Base-by-base conservation (phyloP, 1,140 invertebrate genomes). In the Halesus radiatus region DNA sequence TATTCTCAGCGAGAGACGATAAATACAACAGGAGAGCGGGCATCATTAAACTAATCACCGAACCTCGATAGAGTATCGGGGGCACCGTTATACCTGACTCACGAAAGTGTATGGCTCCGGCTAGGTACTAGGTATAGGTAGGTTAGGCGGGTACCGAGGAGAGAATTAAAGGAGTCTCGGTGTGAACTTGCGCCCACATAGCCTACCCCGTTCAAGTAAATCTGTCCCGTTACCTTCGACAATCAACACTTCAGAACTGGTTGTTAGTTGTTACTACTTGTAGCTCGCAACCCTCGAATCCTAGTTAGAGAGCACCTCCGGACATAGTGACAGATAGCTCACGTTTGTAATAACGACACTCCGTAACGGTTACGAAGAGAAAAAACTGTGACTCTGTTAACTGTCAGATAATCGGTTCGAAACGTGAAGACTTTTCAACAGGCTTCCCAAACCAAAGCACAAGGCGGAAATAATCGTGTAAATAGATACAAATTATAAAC, bases 381-480 rank as follows among this genome's bases (percentile, higher is more conserved):
- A 70, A 70, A 70, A 70, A 70, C 37, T 45, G 66, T 70, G 32
- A 70, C 66, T 29, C 26, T 50, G 32, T 0, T 70, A 52, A 70
- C 66, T 70, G 66, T 66, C 62, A 70, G 66, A 50, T 70, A 70
- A 70, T 70, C 66, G 32, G 66, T 70, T 23, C n/a, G 66, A 45
- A 66, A 50, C 7, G 66, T 50, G 66, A 22, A 70, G 66, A 20
- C n/a, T 20, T 70, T 70, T 70, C 22, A 45, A 50, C 16, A 52
- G 32, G 66, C 18, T 32, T 50, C 66, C 15, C 29, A 50, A 20
- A 32, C 18, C 66, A 70, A 52, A 20, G 45, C 66, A 22, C 20
- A n/a, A 23, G 20, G 66, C 66, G 66, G 7, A 23, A 18, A 52
- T 50, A 70, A 70, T 70, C 66, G 37, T 13, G 8, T 13, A 8